Percentiles rank a stretch among this genome's conserved stretches.
Evolutionary conservation across 2,888 invertebrate genomes (phyloP).

Genomic region (Epinotia brunnichana): DNA sequence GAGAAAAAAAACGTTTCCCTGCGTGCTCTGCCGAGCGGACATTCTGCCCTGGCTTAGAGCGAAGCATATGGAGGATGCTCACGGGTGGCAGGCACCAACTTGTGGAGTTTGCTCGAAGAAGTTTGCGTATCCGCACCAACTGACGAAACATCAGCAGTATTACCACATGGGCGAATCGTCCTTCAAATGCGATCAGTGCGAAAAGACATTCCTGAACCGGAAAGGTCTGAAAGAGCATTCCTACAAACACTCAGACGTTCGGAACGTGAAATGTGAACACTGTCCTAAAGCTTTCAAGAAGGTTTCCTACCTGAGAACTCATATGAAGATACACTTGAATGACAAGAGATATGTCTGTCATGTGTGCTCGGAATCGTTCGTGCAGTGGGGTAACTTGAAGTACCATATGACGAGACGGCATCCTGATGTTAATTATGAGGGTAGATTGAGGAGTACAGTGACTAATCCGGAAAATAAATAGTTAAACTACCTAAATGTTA

Average conservation of each 20-base stretch:
- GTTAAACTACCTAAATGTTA: too few relatives aligned
- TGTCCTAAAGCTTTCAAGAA: slow-evolving; percentile 52
- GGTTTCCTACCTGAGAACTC: slow-evolving; percentile 23
- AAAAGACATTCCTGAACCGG: slow-evolving; percentile 13
- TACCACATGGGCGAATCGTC: slow-evolving; percentile 20
- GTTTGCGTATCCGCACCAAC: slow-evolving; percentile 40
- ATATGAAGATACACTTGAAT: slow-evolving; percentile 40
- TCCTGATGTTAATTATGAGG: slow-evolving; percentile 18
- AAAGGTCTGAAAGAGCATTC: slow-evolving; percentile 25
- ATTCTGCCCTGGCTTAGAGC: slow-evolving; percentile 16
- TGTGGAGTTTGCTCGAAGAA: slow-evolving; percentile 53
- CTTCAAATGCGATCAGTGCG: slow-evolving; percentile 27
- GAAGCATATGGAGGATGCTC: slow-evolving; percentile 41
- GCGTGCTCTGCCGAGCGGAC: slow-evolving; percentile 28
- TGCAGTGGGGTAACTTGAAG: slow-evolving; percentile 8
- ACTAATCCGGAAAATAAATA: not conserved
- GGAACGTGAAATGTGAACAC: slow-evolving; percentile 49
- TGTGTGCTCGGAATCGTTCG: slow-evolving; percentile 28
- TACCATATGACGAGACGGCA: slow-evolving; percentile 37
- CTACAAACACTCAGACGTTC: slow-evolving; percentile 47
- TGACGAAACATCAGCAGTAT: slow-evolving; percentile 13
- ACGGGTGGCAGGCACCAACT: slow-evolving; percentile 49
- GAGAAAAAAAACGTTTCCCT: slow-evolving; percentile 11
- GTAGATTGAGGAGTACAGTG: slow-evolving; percentile 1
- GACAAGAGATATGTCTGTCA: slow-evolving; percentile 37